These are phyloP conservation scores for Eupsilia transversa DNA, from an alignment of 2,888 invertebrate species.

Conservation along the genomic window DNA sequence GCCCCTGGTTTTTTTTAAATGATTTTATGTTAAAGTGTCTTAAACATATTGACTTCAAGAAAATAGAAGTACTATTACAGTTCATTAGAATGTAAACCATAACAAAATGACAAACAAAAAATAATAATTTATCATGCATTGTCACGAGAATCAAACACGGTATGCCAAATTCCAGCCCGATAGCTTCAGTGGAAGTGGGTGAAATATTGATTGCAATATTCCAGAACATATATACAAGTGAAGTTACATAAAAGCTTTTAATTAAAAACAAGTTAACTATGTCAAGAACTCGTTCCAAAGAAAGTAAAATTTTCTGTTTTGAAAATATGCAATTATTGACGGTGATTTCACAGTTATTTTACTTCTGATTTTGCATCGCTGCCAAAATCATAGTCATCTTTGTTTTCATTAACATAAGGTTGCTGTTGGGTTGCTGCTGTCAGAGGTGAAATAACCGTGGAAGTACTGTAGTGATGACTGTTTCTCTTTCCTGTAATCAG, in stretches of 20 bases:
- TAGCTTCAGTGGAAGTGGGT: too few relatives aligned
- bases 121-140: too few relatives aligned
- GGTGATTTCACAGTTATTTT: background rate
- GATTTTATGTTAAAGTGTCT: too few relatives aligned
- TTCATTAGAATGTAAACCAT: background rate
- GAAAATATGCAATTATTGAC: background rate
- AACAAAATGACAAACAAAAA: background rate
- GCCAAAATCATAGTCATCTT: background rate
- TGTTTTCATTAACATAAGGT: background rate
- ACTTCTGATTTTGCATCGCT: background rate
- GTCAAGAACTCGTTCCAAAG: background rate
- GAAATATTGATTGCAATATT: too few relatives aligned
- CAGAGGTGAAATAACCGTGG: background rate
- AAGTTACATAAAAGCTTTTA: too few relatives aligned
- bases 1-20: background rate
- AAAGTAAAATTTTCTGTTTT: background rate
- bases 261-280: background rate
- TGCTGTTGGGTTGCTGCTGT: background rate
- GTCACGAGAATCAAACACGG: too few relatives aligned
- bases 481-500: constrained; percentile 70
- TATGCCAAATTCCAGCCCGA: too few relatives aligned
- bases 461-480: background rate
- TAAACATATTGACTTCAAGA: background rate
- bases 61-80: background rate
- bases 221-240: too few relatives aligned